Evolutionary conservation across 30 jellyfish, hydroid and myxozoan species (phyloP), one percentile per base, ranked within the genome.

Genomic region (Aurelia sp.): DNA sequence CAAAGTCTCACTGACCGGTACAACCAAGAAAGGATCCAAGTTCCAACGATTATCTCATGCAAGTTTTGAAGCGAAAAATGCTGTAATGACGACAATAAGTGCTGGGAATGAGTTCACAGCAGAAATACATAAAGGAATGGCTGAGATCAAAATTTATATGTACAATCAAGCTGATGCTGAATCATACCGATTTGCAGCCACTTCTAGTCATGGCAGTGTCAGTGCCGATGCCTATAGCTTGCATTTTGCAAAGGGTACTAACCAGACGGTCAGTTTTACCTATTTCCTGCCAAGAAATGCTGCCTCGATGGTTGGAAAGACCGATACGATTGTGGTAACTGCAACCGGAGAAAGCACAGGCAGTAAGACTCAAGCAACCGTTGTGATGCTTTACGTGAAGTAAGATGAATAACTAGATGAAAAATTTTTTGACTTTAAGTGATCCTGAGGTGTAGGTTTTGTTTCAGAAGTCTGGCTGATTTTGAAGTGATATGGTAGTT

Each of bases 31-130:
- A 5, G 97, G 97, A 13, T 47, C 82, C 3, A 63, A 47, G 21
- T 90, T 90, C 61, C 90, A 82, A 51, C 87, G 97, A 24, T 17
- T 90, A 44, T 90, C 97, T 40, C 94, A 85, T 16, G 79, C 79
- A 2, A 61, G 73, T 2, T 81, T 72, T 17, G 78, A 74, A 70
- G 86, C 93, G 41, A n/a, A 48, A 59, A 78, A 38, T 67, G 73
- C 68, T 0, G 80, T 68, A 48, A 57, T 90, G 78, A 66, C 44
- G 10, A 19, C 87, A 31, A 59, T 67, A 5, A 63, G 31, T 2
- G 90, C 87, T 1, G 97, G 97, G 18, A 38, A 90, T 10, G 90
- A 74, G 67, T 75, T 74, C 60, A 82, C 97, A 16, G 93, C 83
- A 30, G 53, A 80, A 30, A 63, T 55, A 12, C 53, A 60, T 40